Conservation (phyloP, 2,113 vertebrate genomes). For the Upupa epops region DNA sequence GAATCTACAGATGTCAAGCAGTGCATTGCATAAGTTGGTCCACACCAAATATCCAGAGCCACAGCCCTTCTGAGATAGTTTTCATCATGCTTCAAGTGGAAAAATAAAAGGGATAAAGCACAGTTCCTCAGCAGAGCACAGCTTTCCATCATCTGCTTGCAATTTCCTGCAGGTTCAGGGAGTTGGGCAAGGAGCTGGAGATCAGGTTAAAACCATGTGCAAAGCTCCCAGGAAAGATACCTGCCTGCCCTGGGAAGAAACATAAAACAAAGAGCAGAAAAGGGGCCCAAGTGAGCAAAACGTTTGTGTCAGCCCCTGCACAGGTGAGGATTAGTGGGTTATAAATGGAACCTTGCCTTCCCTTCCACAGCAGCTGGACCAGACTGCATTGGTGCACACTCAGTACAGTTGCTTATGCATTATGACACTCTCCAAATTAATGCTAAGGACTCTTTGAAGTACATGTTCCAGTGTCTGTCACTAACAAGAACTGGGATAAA, state of each 20-base stretch:
- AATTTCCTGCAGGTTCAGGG: not conserved
- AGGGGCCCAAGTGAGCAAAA: accelerated
- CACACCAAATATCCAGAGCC: not conserved
- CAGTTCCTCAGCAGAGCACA: not conserved
- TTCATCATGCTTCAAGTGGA: not conserved
- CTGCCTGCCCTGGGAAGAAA: not conserved
- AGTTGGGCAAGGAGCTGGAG: not conserved
- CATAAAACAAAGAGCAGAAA: not conserved
- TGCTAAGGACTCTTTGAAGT: not conserved
- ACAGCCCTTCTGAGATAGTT: not conserved
- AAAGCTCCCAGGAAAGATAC: not conserved
- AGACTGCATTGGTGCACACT: accelerated
- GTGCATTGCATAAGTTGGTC: not conserved
- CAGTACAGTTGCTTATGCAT: accelerated
- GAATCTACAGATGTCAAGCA: not conserved
- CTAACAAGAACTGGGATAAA: not conserved
- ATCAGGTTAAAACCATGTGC: not conserved
- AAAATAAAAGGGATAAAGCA: not conserved
- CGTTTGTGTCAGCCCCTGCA: not conserved
- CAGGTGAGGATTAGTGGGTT: not conserved
- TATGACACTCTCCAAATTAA: not conserved
- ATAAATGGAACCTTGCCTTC: not conserved
- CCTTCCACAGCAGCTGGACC: accelerated
- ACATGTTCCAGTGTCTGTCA: not conserved
- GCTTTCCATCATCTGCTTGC: not conserved